Evolutionary conservation across 2,888 invertebrate species (phyloP).

Genomic region (Corbicula japonica): DNA sequence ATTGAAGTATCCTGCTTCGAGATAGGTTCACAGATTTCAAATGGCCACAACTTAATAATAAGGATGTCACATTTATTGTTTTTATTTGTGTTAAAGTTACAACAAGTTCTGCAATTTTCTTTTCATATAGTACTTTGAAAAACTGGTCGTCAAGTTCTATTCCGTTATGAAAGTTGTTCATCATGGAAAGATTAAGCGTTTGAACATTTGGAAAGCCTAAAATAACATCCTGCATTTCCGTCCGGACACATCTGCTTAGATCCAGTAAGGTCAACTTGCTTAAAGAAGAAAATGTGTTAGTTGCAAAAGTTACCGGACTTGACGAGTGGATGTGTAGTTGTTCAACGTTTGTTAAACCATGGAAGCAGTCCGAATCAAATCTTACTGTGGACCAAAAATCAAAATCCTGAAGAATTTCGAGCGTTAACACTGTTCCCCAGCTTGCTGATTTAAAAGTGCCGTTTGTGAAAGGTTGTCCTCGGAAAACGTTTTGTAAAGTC

Average conservation of each 20-base stretch:
- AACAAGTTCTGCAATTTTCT: background rate
- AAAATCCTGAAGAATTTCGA: too few species aligned
- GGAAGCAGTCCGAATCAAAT: constrained; percentile 13
- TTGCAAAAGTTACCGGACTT: background rate
- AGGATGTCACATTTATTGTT: background rate
- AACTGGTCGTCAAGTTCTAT: background rate
- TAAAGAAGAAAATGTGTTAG: background rate
- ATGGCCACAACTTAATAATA: background rate
- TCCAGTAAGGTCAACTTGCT: constrained; percentile 16
- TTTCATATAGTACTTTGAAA: background rate
- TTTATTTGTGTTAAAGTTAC: constrained; percentile 3
- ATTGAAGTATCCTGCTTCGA: too few species aligned
- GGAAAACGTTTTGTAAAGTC: too few species aligned
- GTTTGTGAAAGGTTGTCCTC: too few species aligned
- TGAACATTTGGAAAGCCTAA: background rate
- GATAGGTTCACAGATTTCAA: constrained; percentile 9
- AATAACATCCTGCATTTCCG: background rate
- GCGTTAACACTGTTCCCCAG: too few species aligned
- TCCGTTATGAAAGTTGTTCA: background rate
- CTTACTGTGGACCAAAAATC: too few species aligned
- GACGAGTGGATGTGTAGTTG: constrained; percentile 4
- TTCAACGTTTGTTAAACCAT: constrained; percentile 10
- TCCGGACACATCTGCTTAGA: constrained; percentile 5
- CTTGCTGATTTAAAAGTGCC: too few species aligned
- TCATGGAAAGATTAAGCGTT: constrained; percentile 4